Conservation (phyloP, 2,113 vertebrate species). For the Drymodes brunneopygia region DNA sequence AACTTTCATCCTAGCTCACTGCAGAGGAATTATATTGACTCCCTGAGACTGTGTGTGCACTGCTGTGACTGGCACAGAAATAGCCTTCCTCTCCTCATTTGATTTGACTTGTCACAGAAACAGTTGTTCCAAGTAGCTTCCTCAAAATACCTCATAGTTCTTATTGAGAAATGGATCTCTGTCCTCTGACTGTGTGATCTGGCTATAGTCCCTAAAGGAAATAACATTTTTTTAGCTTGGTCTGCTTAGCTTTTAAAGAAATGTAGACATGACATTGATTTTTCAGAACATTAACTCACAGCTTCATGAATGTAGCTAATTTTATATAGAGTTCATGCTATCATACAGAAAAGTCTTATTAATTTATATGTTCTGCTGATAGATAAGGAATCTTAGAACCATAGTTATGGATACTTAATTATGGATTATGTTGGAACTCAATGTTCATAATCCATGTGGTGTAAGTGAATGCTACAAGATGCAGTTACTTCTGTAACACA, state of each 20-base stretch:
- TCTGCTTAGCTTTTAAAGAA: background rate
- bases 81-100: background rate
- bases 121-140: no score
- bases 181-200: background rate
- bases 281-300: background rate
- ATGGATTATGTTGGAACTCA: background rate
- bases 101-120: background rate
- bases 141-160: no score
- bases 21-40: background rate
- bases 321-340: background rate
- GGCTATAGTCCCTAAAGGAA: background rate
- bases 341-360: background rate
- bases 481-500: background rate
- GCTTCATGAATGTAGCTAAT: background rate
- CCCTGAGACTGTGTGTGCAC: background rate
- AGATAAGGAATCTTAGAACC: background rate
- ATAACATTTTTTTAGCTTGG: background rate
- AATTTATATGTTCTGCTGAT: background rate
- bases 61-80: background rate
- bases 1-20: background rate
- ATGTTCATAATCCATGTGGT: background rate
- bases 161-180: background rate
- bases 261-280: background rate
- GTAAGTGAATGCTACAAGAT: background rate
- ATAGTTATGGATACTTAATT: background rate